Percentiles rank a stretch among this genome's conserved stretches.
Conservation (phyloP, 1,140 invertebrate species). For the Drosophila cardini region DNA sequence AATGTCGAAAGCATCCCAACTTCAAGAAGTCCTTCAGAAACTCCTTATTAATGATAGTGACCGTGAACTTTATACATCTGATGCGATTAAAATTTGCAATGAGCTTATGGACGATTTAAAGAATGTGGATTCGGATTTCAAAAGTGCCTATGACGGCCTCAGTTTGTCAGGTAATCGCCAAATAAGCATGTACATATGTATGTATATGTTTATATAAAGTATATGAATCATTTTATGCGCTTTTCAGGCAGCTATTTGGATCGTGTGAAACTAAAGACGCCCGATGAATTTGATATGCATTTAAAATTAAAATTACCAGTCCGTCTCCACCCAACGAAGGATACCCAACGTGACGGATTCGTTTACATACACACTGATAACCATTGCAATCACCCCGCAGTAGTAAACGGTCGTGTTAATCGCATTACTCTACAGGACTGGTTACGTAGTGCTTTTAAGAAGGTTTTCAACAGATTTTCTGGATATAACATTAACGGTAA, state of each 20-base stretch:
- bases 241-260: constrained; percentile 54
- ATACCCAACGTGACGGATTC: constrained; percentile 10
- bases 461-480: background rate
- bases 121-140: constrained; percentile 15
- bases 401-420: constrained; percentile 9
- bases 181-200: background rate
- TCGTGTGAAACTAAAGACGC: constrained; percentile 34
- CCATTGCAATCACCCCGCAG: background rate
- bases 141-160: constrained; percentile 31
- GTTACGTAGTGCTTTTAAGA: constrained; percentile 33
- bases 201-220: too few species aligned
- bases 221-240: background rate
- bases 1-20: constrained; percentile 5
- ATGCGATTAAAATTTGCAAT: constrained; percentile 35
- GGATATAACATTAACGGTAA: background rate
- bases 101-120: constrained; percentile 37
- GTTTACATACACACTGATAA: constrained; percentile 14
- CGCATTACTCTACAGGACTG: constrained; percentile 29
- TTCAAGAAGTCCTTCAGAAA: constrained; percentile 21
- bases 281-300: constrained; percentile 58
- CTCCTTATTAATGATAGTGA: constrained; percentile 20
- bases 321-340: background rate
- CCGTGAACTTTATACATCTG: constrained; percentile 3
- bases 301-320: constrained; percentile 47
- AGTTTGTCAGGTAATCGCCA: constrained; percentile 31